These are phyloP conservation scores for Nannospalax galili DNA, from an alignment of 2,113 vertebrate genomes.

Conservation along the genomic window DNA sequence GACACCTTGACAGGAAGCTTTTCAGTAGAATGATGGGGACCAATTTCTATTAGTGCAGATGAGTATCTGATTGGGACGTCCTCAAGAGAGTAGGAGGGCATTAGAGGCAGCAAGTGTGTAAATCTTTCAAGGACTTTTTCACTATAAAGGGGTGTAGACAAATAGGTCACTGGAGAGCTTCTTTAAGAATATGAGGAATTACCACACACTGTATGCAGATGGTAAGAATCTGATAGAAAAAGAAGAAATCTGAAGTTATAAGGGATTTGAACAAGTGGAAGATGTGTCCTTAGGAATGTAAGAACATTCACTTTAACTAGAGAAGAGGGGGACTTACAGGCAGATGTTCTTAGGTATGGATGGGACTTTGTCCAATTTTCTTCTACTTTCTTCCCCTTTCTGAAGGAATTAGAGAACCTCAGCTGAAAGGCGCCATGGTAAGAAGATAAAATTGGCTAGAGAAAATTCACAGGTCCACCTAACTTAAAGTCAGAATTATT, in stretches of 20 bases:
- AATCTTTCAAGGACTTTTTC: constrained; percentile 59
- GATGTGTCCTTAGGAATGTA: background rate
- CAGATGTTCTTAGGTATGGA: background rate
- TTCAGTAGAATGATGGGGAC: background rate
- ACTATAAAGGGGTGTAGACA: constrained; percentile 21
- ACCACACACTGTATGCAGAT: background rate
- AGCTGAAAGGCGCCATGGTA: background rate
- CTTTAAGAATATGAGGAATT: background rate
- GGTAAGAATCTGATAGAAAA: background rate
- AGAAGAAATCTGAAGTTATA: background rate
- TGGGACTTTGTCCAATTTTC: background rate
- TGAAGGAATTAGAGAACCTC: background rate
- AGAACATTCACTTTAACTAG: background rate
- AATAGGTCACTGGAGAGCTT: background rate
- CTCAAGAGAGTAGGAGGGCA: background rate
- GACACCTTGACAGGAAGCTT: background rate
- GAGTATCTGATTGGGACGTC: background rate
- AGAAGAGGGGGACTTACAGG: background rate
- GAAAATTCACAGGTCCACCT: background rate
- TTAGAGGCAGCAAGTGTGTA: background rate
- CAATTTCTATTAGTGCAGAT: too few species aligned
- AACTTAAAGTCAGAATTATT: background rate
- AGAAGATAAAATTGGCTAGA: background rate
- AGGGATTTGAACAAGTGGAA: background rate
- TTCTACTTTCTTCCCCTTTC: constrained; percentile 21